Evolutionary conservation across 2,888 invertebrate species (phyloP).

Genomic region (Ormia ochracea): DNA sequence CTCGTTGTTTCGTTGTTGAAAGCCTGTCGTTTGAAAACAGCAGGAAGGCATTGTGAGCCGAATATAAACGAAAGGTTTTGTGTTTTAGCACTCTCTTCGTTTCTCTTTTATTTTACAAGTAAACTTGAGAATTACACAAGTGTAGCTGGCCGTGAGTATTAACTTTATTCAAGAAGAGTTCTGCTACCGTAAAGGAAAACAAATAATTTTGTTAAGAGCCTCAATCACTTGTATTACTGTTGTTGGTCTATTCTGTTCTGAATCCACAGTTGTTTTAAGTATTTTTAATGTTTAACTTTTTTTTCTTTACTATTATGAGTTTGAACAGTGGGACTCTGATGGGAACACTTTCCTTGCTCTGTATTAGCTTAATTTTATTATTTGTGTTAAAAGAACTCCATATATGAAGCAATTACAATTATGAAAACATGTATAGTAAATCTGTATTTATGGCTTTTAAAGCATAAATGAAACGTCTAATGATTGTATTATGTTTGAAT

Average conservation of each 20-base stretch:
- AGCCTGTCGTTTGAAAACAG: constrained; percentile 38
- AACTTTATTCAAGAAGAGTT: constrained; percentile 10
- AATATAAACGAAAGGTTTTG: constrained; percentile 38
- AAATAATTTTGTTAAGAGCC: constrained; percentile 29
- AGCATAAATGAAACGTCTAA: too few species aligned
- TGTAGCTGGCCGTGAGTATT: neutral
- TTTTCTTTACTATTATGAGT: neutral
- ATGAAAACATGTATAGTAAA: too few species aligned
- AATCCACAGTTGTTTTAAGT: constrained; percentile 48
- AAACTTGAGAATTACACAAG: neutral
- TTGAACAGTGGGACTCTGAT: constrained; percentile 1
- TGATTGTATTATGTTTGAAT: too few species aligned
- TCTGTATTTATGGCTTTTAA: too few species aligned
- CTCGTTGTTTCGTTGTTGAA: constrained; percentile 50
- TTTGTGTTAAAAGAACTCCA: too few species aligned
- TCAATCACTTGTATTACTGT: constrained; percentile 13
- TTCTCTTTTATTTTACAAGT: constrained; percentile 35
- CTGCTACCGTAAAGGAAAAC: constrained; percentile 27
- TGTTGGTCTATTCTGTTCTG: constrained; percentile 21
- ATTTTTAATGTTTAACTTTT: neutral
- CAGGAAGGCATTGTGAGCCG: constrained; percentile 40
- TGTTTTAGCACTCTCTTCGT: constrained; percentile 21
- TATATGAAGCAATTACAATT: too few species aligned
- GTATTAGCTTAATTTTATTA: neutral
- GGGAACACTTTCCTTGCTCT: neutral